phyloP scores from a whole-genome alignment of 2,888 invertebrate species.

The Drosophila neotestacea region DNA sequence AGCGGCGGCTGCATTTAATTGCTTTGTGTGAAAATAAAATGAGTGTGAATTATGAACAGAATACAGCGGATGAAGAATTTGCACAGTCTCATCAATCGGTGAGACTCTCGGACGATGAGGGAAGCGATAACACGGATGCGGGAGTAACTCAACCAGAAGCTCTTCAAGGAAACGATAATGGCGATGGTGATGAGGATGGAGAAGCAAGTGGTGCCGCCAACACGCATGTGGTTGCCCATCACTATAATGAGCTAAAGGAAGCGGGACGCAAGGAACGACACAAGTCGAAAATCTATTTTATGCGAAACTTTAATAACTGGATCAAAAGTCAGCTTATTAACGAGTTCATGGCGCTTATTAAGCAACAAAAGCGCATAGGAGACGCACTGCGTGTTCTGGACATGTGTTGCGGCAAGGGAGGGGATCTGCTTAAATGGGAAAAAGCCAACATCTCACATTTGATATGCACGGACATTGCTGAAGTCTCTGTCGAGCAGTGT shows the following conservation, averaged over 20 bases:
- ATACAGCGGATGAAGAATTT: conserved; percentile 46
- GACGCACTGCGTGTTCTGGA: conserved; percentile 92
- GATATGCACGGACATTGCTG: conserved; percentile 97
- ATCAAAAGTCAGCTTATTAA: conserved; percentile 97
- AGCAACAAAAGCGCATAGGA: conserved; percentile 88
- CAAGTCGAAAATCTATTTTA: conserved; percentile 95
- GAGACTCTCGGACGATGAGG: conserved; percentile 69
- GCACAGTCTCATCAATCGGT: conserved; percentile 31
- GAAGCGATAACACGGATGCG: conserved; percentile 31
- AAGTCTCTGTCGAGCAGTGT: conserved; percentile 96
- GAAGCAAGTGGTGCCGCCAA: conserved; percentile 63
- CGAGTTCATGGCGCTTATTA: conserved; percentile 90
- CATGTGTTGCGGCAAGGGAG: conserved; percentile 99
- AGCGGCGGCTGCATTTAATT: conserved; percentile 31
- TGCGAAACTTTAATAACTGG: conserved; percentile 99
- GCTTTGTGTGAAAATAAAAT: conserved; percentile 36
- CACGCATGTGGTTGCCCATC: conserved; percentile 90
- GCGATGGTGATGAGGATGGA: neutral
- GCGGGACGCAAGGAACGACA: conserved; percentile 92
- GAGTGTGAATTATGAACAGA: conserved; percentile 63
- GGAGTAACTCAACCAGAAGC: conserved; percentile 1
- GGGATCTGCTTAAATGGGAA: conserved; percentile 98
- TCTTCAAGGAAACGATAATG: conserved; percentile 13
- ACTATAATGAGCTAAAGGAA: conserved; percentile 96
- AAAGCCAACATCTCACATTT: conserved; percentile 92